A percentile compares a stretch with the other conserved stretches of the same genome.
Conservation (phyloP, 2,113 vertebrate genomes). For the Myxocyprinus asiaticus region DNA sequence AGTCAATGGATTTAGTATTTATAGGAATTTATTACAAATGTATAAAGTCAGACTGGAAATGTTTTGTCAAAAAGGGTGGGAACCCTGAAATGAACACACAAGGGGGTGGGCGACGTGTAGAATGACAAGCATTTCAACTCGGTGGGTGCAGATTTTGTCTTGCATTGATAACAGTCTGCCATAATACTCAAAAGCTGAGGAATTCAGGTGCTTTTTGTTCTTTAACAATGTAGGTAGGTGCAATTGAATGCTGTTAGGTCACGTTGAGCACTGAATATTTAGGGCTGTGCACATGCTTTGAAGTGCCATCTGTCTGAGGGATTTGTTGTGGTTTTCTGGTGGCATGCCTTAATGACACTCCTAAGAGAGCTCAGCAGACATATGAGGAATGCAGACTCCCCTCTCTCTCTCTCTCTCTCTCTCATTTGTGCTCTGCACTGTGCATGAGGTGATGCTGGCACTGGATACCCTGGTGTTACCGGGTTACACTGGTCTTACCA, state of each 20-base stretch:
- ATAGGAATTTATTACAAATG: too few relatives aligned
- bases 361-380: conserved; percentile 12
- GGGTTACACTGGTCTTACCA: not conserved
- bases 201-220: too few relatives aligned
- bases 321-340: conserved; percentile 41
- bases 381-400: conserved; percentile 40
- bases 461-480: not conserved
- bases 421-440: conserved; percentile 2
- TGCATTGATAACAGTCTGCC: too few relatives aligned
- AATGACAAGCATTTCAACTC: too few relatives aligned
- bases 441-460: not conserved
- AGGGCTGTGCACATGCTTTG: conserved; percentile 13
- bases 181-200: too few relatives aligned
- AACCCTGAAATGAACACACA: too few relatives aligned
- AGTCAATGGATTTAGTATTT: too few relatives aligned
- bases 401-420: conserved; percentile 15
- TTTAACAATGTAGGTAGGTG: not conserved
- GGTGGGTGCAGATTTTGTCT: too few relatives aligned
- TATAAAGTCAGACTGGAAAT: too few relatives aligned
- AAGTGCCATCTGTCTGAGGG: conserved; percentile 40
- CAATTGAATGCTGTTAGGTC: conserved; percentile 31
- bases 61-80: too few relatives aligned
- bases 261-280: conserved; percentile 21
- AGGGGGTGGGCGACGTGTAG: too few relatives aligned
- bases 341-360: conserved; percentile 35